Evolutionary conservation across 2,888 invertebrate genomes (phyloP).

Genomic region (Eupithecia inturbata): DNA sequence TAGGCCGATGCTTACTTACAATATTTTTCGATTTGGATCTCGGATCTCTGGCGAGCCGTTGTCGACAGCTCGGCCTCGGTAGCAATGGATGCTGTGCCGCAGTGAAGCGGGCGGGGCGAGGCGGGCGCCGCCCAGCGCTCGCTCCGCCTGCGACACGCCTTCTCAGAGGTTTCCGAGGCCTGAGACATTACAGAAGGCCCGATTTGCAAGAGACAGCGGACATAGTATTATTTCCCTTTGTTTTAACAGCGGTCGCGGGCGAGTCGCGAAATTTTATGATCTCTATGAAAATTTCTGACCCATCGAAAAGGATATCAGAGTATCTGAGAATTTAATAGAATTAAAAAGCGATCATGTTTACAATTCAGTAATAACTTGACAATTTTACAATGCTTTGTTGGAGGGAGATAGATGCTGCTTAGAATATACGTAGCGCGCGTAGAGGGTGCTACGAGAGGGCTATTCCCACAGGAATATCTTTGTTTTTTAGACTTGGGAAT

Average conservation of each 20-base stretch:
- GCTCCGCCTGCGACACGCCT: conserved; percentile 55
- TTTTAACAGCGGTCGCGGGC: neutral
- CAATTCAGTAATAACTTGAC: neutral
- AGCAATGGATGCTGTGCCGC: conserved; percentile 25
- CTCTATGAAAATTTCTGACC: neutral
- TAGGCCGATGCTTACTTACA: neutral
- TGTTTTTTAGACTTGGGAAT: neutral
- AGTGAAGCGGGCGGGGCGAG: conserved; percentile 46
- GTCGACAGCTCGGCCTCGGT: conserved; percentile 7
- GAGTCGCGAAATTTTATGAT: no score
- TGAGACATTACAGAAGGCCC: neutral
- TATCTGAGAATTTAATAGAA: neutral
- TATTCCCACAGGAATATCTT: neutral
- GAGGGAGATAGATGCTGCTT: neutral
- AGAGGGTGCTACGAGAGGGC: conserved; percentile 18
- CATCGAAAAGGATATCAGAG: neutral
- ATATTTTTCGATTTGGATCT: neutral
- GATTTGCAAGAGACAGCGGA: conserved; percentile 38
- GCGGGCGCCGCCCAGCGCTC: conserved; percentile 54
- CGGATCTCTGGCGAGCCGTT: conserved; percentile 5
- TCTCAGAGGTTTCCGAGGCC: conserved; percentile 1
- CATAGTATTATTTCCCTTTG: neutral
- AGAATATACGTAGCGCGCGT: conserved; percentile 16
- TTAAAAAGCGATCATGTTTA: neutral
- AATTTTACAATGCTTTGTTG: neutral